Evolutionary conservation across 2,888 invertebrate species (phyloP), one percentile per base, ranked within the genome.

Genomic region (Drosophila hawaiiensis): DNA sequence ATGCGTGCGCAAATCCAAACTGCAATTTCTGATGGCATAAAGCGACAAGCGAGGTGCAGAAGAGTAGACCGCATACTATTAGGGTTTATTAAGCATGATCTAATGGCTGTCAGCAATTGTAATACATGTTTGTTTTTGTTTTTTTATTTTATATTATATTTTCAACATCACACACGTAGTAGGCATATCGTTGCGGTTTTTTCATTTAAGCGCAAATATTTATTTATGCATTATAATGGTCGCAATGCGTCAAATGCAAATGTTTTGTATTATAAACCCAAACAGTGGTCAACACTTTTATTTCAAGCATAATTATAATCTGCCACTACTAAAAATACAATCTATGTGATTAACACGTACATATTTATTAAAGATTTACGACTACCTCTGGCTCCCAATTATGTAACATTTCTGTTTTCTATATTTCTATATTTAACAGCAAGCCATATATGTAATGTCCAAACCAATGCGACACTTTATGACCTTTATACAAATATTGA

Each of bases 31-130:
- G 68, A 68, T 63, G 66, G 71, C 67, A 62, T 72, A 14, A 5
- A 31, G 41, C 35, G 54, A 28, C 22, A 19, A 33, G 43, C n/a
- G 50, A 59, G 19, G 22, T 7, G 25, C 29, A 43, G 41, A 68
- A 50, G 58, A 60, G 52, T 35, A 62, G 56, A 76, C 87, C 90
- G 60, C 87, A 86, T 68, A 75, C 86, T 89, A 90, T 90, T 87
- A 78, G 82, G 82, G 89, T 89, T 77, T 90, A 87, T 87, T 90
- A 86, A 78, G 82, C 84, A 71, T 76, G 60, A 80, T 78, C 89
- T 86, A 90, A 87, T 86, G 80, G 73, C 76, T 75, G 74, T 73
- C 71, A 59, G 47, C 37, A 54, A 53, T 72, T 71, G 72, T 47
- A 56, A 72, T 52, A 29, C 62, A 41, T 41, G 61, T 43, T 56